A percentile compares a stretch with the other conserved stretches of the same genome.
phyloP scores from a whole-genome alignment of 1,140 invertebrate genomes.

The Trachymyrmex septentrionalis region DNA sequence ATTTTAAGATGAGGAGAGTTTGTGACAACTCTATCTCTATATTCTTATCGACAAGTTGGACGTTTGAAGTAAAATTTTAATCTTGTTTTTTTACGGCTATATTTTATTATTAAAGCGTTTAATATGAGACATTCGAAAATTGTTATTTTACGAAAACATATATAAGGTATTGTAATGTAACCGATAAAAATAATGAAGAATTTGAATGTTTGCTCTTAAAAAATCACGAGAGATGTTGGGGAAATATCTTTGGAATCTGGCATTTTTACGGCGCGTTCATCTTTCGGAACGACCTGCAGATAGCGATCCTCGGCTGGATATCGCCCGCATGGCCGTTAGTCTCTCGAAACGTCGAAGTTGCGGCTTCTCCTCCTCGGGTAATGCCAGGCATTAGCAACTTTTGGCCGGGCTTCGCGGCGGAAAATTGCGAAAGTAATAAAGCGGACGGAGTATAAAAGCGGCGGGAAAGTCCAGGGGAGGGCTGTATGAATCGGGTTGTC shows the following conservation, averaged over 20 bases:
- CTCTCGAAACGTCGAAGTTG: constrained; percentile 60
- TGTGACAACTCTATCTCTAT: not conserved
- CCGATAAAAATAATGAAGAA: not conserved
- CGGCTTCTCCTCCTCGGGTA: constrained; percentile 24
- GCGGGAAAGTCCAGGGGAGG: not conserved
- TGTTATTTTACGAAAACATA: not conserved
- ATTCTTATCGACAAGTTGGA: not conserved
- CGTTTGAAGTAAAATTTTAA: not conserved
- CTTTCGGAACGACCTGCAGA: constrained; percentile 45
- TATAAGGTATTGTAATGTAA: not conserved
- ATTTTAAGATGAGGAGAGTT: too few relatives aligned
- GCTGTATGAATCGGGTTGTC: constrained; percentile 45
- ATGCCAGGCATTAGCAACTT: constrained; percentile 60
- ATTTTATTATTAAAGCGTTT: not conserved
- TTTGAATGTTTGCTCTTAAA: not conserved
- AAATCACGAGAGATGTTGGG: not conserved
- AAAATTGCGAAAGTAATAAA: constrained; percentile 63
- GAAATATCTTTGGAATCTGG: not conserved
- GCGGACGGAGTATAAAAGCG: constrained; percentile 1
- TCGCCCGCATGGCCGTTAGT: constrained; percentile 56
- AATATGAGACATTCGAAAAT: not conserved
- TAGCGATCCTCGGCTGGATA: constrained; percentile 24
- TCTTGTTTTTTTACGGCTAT: not conserved
- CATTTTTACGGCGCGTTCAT: constrained; percentile 16
- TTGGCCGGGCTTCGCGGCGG: constrained; percentile 34